Conservation (phyloP, 2,113 vertebrate genomes). For the Cisticola juncidis region DNA sequence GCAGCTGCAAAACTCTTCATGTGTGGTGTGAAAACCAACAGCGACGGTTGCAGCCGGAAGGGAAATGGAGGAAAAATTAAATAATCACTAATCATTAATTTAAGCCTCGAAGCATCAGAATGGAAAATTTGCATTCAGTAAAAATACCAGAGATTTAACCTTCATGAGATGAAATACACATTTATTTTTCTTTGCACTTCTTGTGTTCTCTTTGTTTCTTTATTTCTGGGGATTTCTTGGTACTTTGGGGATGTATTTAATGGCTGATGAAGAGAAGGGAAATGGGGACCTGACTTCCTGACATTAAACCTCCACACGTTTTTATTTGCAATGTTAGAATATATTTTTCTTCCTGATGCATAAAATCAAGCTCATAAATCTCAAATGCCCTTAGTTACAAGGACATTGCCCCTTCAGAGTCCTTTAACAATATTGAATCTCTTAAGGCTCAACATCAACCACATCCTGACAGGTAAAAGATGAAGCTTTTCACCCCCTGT, state of each 20-base stretch:
- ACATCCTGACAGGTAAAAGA: background rate
- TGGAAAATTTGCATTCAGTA: slow-evolving; percentile 67
- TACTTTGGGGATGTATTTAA: background rate
- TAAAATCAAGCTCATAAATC: background rate
- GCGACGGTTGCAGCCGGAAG: background rate
- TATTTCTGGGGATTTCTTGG: background rate
- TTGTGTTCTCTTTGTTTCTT: background rate
- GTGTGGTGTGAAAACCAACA: background rate
- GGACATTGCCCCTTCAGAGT: background rate
- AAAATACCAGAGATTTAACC: slow-evolving; percentile 67
- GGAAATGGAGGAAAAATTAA: slow-evolving; percentile 29
- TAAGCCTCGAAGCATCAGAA: slow-evolving; percentile 61
- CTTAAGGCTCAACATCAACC: background rate
- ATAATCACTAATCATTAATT: slow-evolving; percentile 53
- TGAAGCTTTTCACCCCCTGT: background rate
- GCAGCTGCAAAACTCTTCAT: slow-evolving; percentile 30
- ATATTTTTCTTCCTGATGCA: background rate
- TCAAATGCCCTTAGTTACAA: background rate
- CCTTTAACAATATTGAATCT: background rate
- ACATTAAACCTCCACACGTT: background rate
- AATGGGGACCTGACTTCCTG: background rate
- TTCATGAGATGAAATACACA: slow-evolving; percentile 67
- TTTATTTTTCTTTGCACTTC: slow-evolving; percentile 69
- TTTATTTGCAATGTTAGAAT: background rate
- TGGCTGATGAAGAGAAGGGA: background rate